A percentile compares a stretch with the other conserved stretches of the same genome.
Conservation (phyloP, 2,888 invertebrate genomes). For the Hofmannophila pseudospretella region DNA sequence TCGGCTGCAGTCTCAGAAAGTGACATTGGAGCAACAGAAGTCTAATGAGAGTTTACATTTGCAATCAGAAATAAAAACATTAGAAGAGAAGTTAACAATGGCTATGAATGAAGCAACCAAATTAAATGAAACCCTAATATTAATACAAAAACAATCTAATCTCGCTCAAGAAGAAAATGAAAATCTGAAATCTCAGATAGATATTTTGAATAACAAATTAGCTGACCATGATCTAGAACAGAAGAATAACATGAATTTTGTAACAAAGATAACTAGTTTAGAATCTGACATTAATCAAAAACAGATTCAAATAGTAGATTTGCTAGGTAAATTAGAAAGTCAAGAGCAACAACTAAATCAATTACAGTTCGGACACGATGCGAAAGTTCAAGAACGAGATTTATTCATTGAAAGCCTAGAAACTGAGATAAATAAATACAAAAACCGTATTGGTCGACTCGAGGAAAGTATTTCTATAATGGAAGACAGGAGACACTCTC, state of each 20-base stretch:
- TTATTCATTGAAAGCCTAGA: slow-evolving; percentile 85
- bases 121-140: slow-evolving; percentile 36
- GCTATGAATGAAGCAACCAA: slow-evolving; percentile 39
- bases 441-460: slow-evolving; percentile 80
- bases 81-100: slow-evolving; percentile 32
- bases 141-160: slow-evolving; percentile 41
- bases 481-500: slow-evolving; percentile 78
- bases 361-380: slow-evolving; percentile 73
- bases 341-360: slow-evolving; percentile 54
- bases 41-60: slow-evolving; percentile 35
- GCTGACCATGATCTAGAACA: slow-evolving; percentile 61
- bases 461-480: slow-evolving; percentile 81
- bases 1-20: slow-evolving; percentile 44
- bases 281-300: slow-evolving; percentile 57
- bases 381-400: slow-evolving; percentile 86
- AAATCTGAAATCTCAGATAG: slow-evolving; percentile 42
- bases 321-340: slow-evolving; percentile 46
- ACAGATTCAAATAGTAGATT: slow-evolving; percentile 49
- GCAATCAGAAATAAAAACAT: slow-evolving; percentile 34
- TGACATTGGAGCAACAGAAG: slow-evolving; percentile 43
- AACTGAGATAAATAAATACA: slow-evolving; percentile 80
- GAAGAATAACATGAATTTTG: slow-evolving; percentile 55
- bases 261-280: slow-evolving; percentile 54
- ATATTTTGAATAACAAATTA: slow-evolving; percentile 56
- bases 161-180: slow-evolving; percentile 40